Conservation (phyloP, 2,888 invertebrate genomes). For the Trissoscelio sp. region DNA sequence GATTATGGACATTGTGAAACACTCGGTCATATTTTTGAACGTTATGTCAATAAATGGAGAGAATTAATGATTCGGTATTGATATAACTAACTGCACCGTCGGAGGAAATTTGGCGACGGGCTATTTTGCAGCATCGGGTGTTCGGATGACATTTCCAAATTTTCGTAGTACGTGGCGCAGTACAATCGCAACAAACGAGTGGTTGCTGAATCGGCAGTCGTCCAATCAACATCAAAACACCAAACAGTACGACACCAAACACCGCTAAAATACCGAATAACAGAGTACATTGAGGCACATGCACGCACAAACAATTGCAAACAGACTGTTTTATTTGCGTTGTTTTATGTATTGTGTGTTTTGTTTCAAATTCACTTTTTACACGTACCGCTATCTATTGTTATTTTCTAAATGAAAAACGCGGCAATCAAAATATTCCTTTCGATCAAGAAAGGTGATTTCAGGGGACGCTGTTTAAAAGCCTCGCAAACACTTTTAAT, state of each 20-base stretch:
- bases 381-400: constrained; percentile 41
- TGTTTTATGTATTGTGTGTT: constrained; percentile 62
- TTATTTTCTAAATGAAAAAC: constrained; percentile 58
- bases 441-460: constrained; percentile 52
- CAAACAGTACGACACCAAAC: constrained; percentile 78
- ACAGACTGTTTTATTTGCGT: constrained; percentile 58
- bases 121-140: constrained; percentile 68
- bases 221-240: constrained; percentile 83
- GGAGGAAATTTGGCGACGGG: constrained; percentile 52
- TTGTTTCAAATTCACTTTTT: constrained; percentile 66
- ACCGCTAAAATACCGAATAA: constrained; percentile 76
- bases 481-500: constrained; percentile 40
- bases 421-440: constrained; percentile 49
- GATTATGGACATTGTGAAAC: constrained; percentile 39
- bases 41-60: constrained; percentile 46
- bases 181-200: constrained; percentile 80
- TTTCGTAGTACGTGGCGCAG: constrained; percentile 66
- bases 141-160: constrained; percentile 68
- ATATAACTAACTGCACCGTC: constrained; percentile 65
- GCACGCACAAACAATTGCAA: constrained; percentile 60
- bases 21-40: constrained; percentile 34
- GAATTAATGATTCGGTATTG: constrained; percentile 56
- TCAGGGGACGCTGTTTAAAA: too few relatives aligned
- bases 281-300: constrained; percentile 65
- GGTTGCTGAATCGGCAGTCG: constrained; percentile 81